Evolutionary conservation across 2,113 vertebrate species (phyloP).

Genomic region (Lutjanus erythropterus): DNA sequence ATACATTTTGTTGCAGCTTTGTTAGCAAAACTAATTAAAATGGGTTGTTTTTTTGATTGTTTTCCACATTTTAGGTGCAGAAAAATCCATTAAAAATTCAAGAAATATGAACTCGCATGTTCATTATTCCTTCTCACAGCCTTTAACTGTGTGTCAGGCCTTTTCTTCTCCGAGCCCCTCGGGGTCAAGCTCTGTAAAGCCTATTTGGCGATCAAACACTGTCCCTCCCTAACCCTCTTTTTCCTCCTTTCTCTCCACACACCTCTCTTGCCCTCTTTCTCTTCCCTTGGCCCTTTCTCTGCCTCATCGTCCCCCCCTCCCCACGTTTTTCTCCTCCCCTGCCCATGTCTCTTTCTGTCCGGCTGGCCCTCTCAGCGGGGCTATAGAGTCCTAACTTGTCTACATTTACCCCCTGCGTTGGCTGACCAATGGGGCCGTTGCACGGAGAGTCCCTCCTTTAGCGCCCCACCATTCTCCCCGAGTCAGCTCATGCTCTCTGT

Average conservation of each 20-base stretch:
- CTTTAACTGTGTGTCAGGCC: slow-evolving; percentile 39
- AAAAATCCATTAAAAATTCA: slow-evolving; percentile 22
- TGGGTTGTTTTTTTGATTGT: background rate
- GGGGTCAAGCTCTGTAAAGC: slow-evolving; percentile 64
- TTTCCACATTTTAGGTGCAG: background rate
- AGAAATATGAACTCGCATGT: slow-evolving; percentile 56
- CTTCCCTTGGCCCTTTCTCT: slow-evolving; percentile 64
- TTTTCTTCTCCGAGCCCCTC: slow-evolving; percentile 52
- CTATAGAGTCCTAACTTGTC: slow-evolving; percentile 97
- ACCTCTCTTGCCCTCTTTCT: slow-evolving; percentile 61
- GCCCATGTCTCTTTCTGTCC: slow-evolving; percentile 69
- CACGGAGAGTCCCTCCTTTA: slow-evolving; percentile 86
- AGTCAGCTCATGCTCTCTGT: slow-evolving; percentile 97
- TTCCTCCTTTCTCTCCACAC: slow-evolving; percentile 43
- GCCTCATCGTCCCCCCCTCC: slow-evolving; percentile 41
- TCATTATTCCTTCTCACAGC: slow-evolving; percentile 51
- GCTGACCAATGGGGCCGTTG: slow-evolving; percentile 89
- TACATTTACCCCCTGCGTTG: slow-evolving; percentile 96
- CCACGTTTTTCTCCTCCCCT: slow-evolving; percentile 29
- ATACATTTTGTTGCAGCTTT: background rate
- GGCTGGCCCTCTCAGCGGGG: slow-evolving; percentile 87
- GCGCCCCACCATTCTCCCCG: slow-evolving; percentile 93
- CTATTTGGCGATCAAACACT: slow-evolving; percentile 74
- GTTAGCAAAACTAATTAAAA: background rate
- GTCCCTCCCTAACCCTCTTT: slow-evolving; percentile 56